Conservation (phyloP, 2,888 invertebrate genomes). For the Harpagoxenus sublaevis region DNA sequence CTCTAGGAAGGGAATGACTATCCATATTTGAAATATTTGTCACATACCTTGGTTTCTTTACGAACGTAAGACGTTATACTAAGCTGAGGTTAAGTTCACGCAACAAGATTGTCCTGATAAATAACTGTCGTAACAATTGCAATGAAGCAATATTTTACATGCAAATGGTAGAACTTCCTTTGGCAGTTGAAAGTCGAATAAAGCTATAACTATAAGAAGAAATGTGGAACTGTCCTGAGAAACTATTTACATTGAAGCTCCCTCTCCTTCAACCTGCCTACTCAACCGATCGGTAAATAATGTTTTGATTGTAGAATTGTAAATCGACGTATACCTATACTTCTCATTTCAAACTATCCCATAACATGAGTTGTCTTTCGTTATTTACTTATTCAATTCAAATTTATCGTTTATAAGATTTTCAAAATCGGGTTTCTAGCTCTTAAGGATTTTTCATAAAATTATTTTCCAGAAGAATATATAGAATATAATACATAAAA, state of each 20-base stretch:
- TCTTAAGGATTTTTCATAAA: background rate
- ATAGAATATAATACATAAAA: background rate
- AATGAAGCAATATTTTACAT: slow-evolving; percentile 6
- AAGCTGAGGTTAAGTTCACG: slow-evolving; percentile 23
- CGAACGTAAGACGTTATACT: background rate
- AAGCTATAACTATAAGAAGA: background rate
- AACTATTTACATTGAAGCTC: slow-evolving; percentile 36
- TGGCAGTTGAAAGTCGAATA: background rate
- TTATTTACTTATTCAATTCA: background rate
- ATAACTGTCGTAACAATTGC: background rate
- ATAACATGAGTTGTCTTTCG: background rate
- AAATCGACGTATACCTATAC: background rate
- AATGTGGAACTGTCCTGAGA: background rate
- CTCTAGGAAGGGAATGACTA: background rate
- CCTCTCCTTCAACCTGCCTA: background rate
- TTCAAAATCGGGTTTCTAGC: background rate
- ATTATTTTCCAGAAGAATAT: background rate
- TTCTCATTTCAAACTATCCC: background rate
- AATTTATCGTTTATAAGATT: background rate
- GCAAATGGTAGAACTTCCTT: background rate
- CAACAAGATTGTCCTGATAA: background rate
- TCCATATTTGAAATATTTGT: slow-evolving; percentile 1
- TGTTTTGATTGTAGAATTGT: background rate
- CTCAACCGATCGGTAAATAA: slow-evolving; percentile 41
- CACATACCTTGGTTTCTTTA: slow-evolving; percentile 5